Conservation (phyloP, 2,113 vertebrate species). For the Halichoeres trimaculatus region DNA sequence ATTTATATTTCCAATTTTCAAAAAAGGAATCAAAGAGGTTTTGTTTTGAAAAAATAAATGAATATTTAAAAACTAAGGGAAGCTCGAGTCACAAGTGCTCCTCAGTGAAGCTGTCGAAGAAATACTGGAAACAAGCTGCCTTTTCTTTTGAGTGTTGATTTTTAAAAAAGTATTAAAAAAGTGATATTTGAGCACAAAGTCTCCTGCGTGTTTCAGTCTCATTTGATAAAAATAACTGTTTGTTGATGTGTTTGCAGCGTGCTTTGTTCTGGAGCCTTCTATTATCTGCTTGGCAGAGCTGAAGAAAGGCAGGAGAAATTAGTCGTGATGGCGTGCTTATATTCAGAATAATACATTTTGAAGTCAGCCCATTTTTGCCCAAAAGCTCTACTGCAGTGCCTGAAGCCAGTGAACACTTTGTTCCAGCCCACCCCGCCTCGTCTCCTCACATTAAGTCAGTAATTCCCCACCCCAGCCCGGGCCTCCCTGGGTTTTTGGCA, state of each 20-base stretch:
- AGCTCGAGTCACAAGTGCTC: slow-evolving; percentile 58
- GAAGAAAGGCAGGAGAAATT: slow-evolving; percentile 33
- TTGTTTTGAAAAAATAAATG: slow-evolving; percentile 16
- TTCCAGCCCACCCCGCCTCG: slow-evolving; percentile 52
- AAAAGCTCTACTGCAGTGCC: slow-evolving; percentile 20
- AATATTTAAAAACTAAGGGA: slow-evolving; percentile 35
- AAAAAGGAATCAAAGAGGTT: not conserved
- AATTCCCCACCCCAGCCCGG: slow-evolving; percentile 56
- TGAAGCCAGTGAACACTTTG: slow-evolving; percentile 65
- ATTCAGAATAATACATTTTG: slow-evolving; percentile 1
- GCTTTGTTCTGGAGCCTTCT: slow-evolving; percentile 9
- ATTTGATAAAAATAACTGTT: slow-evolving; percentile 19
- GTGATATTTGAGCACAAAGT: slow-evolving; percentile 30
- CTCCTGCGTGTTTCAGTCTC: slow-evolving; percentile 11
- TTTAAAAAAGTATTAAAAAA: slow-evolving; percentile 64
- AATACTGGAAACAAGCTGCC: slow-evolving; percentile 64
- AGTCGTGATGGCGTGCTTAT: not conserved
- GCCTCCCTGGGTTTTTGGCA: slow-evolving; percentile 54
- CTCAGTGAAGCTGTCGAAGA: slow-evolving; percentile 44
- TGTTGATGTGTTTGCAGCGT: not conserved
- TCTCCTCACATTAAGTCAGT: slow-evolving; percentile 52
- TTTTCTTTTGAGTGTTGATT: slow-evolving; percentile 57
- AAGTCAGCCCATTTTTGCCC: slow-evolving; percentile 26
- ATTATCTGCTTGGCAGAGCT: slow-evolving; percentile 34
- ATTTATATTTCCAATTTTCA: slow-evolving; percentile 25